Percentiles rank a stretch among this genome's conserved stretches.
These are phyloP conservation scores for Odiellus spinosus DNA, from an alignment of 2,888 invertebrate genomes.

Conservation along the genomic window DNA sequence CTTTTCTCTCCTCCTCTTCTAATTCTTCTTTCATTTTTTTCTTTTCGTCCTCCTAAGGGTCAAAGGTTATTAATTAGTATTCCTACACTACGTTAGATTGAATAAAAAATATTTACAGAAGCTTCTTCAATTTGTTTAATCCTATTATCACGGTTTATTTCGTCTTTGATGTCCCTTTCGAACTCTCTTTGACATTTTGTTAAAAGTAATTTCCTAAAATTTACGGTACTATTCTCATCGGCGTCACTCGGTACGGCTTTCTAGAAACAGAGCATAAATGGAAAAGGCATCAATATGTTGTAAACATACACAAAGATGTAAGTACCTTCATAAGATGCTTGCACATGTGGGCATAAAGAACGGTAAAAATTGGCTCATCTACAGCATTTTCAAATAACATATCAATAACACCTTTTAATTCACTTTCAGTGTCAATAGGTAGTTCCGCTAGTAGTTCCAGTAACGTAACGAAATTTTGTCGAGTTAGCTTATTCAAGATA, in stretches of 20 bases:
- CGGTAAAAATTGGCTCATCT: slow-evolving; percentile 84
- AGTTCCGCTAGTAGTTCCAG: slow-evolving; percentile 57
- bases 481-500: slow-evolving; percentile 83
- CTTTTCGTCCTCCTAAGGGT: slow-evolving; percentile 42
- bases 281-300: too few species aligned
- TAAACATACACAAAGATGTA: not conserved
- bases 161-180: slow-evolving; percentile 61
- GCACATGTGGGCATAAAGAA: slow-evolving; percentile 70
- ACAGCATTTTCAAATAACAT: slow-evolving; percentile 89
- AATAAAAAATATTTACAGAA: not conserved
- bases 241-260: too few species aligned
- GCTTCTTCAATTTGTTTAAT: slow-evolving; percentile 41
- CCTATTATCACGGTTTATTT: slow-evolving; percentile 38
- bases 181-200: slow-evolving; percentile 79
- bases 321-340: slow-evolving; percentile 26
- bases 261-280: too few species aligned
- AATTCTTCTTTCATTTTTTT: slow-evolving; percentile 52
- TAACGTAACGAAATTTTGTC: slow-evolving; percentile 75
- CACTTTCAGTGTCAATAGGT: slow-evolving; percentile 58
- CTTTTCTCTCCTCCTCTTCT: slow-evolving; percentile 57
- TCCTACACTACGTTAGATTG: not conserved
- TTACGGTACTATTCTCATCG: slow-evolving; percentile 25
- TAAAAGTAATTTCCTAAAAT: slow-evolving; percentile 61
- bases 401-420: slow-evolving; percentile 66
- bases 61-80: slow-evolving; percentile 12